Evolutionary conservation across 1,140 invertebrate species (phyloP).

Genomic region (Mercenaria mercenaria): DNA sequence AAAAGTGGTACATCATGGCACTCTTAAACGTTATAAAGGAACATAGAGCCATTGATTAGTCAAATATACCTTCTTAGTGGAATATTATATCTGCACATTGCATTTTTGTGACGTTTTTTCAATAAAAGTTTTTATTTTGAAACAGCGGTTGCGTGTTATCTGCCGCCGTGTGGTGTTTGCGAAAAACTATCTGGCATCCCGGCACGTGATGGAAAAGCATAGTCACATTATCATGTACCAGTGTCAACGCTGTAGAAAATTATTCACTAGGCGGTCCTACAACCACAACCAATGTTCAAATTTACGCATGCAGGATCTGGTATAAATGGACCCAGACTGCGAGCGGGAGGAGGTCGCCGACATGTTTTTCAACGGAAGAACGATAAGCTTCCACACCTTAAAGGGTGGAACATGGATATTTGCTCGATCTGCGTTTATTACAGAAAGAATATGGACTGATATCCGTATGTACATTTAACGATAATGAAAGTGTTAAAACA

Average conservation of each 20-base stretch:
- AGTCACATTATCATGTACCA: background rate
- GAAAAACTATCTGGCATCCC: background rate
- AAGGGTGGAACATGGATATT: background rate
- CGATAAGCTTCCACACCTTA: background rate
- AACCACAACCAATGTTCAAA: background rate
- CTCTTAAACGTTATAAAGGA: background rate
- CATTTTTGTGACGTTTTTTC: background rate
- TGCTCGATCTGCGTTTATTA: background rate
- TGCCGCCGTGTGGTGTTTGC: background rate
- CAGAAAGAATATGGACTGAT: background rate
- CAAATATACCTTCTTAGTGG: background rate
- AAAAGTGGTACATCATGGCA: slow-evolving; percentile 20
- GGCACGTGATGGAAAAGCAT: background rate
- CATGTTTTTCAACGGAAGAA: background rate
- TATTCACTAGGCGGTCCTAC: background rate
- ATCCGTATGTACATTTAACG: background rate
- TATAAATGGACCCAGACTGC: background rate
- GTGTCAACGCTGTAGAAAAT: background rate
- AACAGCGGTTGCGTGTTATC: background rate
- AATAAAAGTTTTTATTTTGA: background rate
- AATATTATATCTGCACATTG: too few species aligned
- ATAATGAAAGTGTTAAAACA: background rate
- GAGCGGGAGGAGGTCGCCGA: background rate
- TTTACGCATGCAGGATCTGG: background rate
- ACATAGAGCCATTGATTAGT: background rate